These are phyloP conservation scores for Oryzias curvinotus DNA, from an alignment of 2,113 vertebrate species.

Conservation along the genomic window DNA sequence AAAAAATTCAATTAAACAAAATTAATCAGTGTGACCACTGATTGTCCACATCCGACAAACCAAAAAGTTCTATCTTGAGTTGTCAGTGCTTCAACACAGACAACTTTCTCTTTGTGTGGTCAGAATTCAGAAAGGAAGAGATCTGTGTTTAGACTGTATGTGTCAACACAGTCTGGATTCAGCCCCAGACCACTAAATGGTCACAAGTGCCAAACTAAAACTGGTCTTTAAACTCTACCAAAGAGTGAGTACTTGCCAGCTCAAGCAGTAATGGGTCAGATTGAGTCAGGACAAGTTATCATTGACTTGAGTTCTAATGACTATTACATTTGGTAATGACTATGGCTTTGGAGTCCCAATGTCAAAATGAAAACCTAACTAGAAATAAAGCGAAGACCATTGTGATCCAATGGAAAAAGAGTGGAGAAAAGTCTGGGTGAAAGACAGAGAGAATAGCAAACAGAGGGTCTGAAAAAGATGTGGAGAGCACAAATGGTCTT, in stretches of 20 bases:
- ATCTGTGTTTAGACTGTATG: conserved; percentile 64
- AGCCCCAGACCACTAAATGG: conserved; percentile 35
- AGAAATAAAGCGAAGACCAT: too few species aligned
- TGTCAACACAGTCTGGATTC: conserved; percentile 63
- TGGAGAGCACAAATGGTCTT: too few species aligned
- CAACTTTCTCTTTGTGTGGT: conserved; percentile 33
- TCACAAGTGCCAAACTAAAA: conserved; percentile 41
- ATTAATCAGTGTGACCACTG: too few species aligned
- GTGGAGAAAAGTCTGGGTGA: too few species aligned
- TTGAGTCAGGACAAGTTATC: conserved; percentile 15
- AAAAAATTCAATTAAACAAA: too few species aligned
- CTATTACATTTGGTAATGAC: too few species aligned
- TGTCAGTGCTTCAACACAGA: conserved; percentile 41
- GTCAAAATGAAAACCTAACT: too few species aligned
- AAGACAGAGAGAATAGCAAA: too few species aligned
- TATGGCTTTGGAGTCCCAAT: too few species aligned
- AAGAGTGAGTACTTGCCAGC: conserved; percentile 14
- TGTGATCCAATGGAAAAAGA: too few species aligned
- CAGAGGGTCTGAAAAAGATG: too few species aligned
- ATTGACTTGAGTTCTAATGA: conserved; percentile 3
- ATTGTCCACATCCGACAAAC: too few species aligned
- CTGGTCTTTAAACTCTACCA: conserved; percentile 26
- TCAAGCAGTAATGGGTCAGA: conserved; percentile 1
- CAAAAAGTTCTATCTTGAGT: conserved; percentile 15
- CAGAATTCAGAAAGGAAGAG: conserved; percentile 34